phyloP scores from a whole-genome alignment of 2,888 invertebrate genomes.

The Drosophila prostipennis region DNA sequence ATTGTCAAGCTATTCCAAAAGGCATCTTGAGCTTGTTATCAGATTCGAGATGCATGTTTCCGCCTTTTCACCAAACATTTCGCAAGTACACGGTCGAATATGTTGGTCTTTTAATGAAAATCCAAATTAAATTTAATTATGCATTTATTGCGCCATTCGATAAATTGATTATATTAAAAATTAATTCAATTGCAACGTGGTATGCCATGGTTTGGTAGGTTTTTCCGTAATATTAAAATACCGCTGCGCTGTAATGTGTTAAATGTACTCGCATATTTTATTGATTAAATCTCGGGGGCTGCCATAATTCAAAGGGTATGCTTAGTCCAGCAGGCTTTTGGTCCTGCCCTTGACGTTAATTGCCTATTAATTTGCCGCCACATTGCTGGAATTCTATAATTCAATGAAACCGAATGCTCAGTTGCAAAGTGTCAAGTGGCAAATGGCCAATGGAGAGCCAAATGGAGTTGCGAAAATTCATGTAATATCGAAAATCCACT shows the following conservation, averaged over 20 bases:
- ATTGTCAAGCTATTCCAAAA: neutral
- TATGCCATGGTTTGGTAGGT: neutral
- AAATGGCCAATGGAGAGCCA: conserved; percentile 13
- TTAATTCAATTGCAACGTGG: conserved; percentile 43
- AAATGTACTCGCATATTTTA: conserved; percentile 14
- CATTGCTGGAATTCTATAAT: conserved; percentile 53
- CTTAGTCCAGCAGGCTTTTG: conserved; percentile 16
- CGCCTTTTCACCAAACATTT: neutral
- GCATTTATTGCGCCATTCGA: conserved; percentile 15
- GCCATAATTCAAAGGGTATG: conserved; percentile 34
- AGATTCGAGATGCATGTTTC: neutral
- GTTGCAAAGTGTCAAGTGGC: conserved; percentile 29
- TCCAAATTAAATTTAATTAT: conserved; percentile 44
- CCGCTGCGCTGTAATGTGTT: neutral
- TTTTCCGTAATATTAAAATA: conserved; percentile 1
- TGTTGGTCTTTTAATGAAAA: conserved; percentile 23
- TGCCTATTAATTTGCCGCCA: conserved; percentile 63
- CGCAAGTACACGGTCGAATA: too few species aligned
- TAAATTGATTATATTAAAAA: conserved; percentile 51
- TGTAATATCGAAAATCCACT: conserved; percentile 14
- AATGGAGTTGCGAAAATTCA: conserved; percentile 13
- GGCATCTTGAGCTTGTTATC: neutral
- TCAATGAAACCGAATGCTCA: conserved; percentile 36
- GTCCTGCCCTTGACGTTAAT: conserved; percentile 55
- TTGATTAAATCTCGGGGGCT: conserved; percentile 34